phyloP scores from a whole-genome alignment of 2,888 invertebrate genomes.

The Melipona bicolor region DNA sequence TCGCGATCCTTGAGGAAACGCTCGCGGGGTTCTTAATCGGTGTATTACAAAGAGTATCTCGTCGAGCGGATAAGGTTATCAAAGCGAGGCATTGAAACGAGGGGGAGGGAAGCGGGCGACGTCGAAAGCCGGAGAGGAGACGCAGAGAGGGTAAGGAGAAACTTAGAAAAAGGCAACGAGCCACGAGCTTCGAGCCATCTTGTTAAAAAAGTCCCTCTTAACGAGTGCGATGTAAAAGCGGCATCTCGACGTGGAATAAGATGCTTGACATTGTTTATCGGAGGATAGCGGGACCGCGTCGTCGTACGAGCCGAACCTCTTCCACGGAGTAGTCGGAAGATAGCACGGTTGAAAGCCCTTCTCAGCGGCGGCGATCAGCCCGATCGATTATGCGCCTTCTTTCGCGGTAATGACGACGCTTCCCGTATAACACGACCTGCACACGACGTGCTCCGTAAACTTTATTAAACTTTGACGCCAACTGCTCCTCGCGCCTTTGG shows the following conservation, averaged over 20 bases:
- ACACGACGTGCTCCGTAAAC: background rate
- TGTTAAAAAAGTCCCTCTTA: conserved; percentile 67
- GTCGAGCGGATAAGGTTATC: conserved; percentile 60
- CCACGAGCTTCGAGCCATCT: conserved; percentile 48
- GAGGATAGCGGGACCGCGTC: conserved; percentile 45
- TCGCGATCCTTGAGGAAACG: no score
- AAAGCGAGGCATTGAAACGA: conserved; percentile 35
- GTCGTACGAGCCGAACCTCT: conserved; percentile 44
- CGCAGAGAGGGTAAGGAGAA: conserved; percentile 2
- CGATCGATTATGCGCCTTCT: conserved; percentile 28
- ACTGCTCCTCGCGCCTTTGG: background rate
- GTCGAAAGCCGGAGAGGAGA: conserved; percentile 3
- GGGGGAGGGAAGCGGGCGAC: conserved; percentile 16
- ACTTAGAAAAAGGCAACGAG: conserved; percentile 62
- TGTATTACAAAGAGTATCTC: conserved; percentile 50
- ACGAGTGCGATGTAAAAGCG: conserved; percentile 67
- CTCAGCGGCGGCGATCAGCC: conserved; percentile 30
- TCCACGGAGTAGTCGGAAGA: conserved; percentile 49
- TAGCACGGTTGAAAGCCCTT: conserved; percentile 55
- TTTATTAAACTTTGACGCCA: conserved; percentile 13
- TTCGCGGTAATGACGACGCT: conserved; percentile 2
- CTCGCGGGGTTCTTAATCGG: conserved; percentile 56
- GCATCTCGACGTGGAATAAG: conserved; percentile 58
- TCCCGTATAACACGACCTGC: background rate
- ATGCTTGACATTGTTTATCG: conserved; percentile 74